Evolutionary conservation across 2,113 vertebrate genomes (phyloP).

Genomic region (Nyctibius bracteatus): DNA sequence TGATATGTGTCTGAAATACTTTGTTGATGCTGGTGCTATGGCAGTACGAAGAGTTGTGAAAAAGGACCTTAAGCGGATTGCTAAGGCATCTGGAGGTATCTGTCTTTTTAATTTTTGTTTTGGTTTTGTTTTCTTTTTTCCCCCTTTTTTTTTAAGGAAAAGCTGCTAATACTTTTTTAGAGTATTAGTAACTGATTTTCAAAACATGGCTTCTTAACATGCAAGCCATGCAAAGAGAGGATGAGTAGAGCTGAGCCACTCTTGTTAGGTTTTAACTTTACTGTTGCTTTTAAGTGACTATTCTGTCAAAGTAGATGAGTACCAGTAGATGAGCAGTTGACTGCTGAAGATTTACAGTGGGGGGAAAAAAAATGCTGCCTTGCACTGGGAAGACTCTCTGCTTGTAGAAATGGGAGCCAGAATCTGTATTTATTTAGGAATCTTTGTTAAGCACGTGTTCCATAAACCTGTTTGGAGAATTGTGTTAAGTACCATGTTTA

Average conservation of each 20-base stretch:
- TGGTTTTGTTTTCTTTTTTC: no score
- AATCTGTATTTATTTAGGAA: background rate
- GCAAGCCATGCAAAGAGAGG: background rate
- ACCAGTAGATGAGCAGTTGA: background rate
- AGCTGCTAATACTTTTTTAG: background rate
- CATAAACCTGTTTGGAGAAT: background rate
- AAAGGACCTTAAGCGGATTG: conserved; percentile 92
- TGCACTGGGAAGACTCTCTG: background rate
- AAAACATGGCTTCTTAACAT: background rate
- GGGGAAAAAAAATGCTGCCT: background rate
- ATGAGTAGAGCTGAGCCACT: background rate
- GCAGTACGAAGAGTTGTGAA: conserved; percentile 93
- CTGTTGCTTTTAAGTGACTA: background rate
- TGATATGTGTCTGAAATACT: conserved; percentile 98
- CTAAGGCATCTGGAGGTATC: conserved; percentile 92
- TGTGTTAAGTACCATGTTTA: background rate
- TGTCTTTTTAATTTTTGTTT: background rate
- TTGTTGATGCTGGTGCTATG: conserved; percentile 93
- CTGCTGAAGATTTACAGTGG: background rate
- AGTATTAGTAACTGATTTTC: background rate
- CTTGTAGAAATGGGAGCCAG: background rate
- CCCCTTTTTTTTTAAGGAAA: background rate
- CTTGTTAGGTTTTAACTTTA: background rate
- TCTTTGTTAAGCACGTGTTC: background rate
- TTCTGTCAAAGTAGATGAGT: background rate